phyloP scores from a whole-genome alignment of 53 echinoderm and acorn worm species.

The Apostichopus leukothele region DNA sequence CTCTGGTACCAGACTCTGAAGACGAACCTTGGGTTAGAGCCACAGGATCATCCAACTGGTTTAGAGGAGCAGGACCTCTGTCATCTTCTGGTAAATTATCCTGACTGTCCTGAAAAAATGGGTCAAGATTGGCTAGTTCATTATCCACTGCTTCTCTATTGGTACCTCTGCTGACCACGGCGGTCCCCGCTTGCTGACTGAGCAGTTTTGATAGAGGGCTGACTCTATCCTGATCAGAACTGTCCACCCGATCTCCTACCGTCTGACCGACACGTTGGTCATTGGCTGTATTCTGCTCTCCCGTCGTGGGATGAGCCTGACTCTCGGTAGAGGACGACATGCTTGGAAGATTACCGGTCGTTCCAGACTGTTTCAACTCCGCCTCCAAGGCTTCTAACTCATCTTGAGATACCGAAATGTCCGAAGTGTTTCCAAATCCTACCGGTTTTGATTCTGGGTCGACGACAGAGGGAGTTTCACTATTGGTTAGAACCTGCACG shows the following conservation, averaged over 20 bases:
- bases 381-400: slow-evolving; percentile 82
- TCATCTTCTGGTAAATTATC: background rate
- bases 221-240: slow-evolving; percentile 41
- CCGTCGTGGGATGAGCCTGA: background rate
- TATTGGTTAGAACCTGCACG: background rate
- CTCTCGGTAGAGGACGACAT: slow-evolving; percentile 29
- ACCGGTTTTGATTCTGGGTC: slow-evolving; percentile 31
- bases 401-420: slow-evolving; percentile 74
- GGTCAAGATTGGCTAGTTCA: slow-evolving; percentile 87
- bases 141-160: slow-evolving; percentile 44
- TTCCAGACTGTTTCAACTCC: slow-evolving; percentile 3
- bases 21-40: background rate
- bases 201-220: slow-evolving; percentile 78
- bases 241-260: slow-evolving; percentile 9
- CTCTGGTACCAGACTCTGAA: background rate
- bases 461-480: background rate
- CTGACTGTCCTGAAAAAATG: slow-evolving; percentile 60
- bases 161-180: background rate
- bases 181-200: slow-evolving; percentile 51
- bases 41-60: slow-evolving; percentile 8
- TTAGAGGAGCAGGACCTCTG: background rate
- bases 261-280: background rate
- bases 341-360: background rate
- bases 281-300: background rate
- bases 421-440: slow-evolving; percentile 67